A percentile compares a stretch with the other conserved stretches of the same genome.
These are phyloP conservation scores for Embidobia sp. DNA, from an alignment of 2,888 invertebrate species.

Conservation along the genomic window DNA sequence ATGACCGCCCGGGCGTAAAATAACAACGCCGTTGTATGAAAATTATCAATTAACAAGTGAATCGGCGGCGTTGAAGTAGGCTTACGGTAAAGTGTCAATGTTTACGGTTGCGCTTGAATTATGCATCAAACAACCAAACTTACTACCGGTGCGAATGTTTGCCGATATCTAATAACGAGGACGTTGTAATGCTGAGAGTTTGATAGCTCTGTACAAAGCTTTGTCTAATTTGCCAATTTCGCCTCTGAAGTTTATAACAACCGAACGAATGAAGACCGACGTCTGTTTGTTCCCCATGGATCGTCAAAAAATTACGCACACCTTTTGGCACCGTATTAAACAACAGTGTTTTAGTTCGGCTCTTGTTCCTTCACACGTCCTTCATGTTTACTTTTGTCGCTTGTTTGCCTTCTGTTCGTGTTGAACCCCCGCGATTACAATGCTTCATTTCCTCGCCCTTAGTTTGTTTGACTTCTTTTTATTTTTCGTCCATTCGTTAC, in stretches of 20 bases:
- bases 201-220: conserved; percentile 52
- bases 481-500: too few species aligned
- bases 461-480: too few species aligned
- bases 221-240: conserved; percentile 51
- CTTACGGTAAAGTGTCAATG: conserved; percentile 32
- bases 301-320: too few species aligned
- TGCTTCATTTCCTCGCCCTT: too few species aligned
- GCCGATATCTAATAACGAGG: conserved; percentile 48
- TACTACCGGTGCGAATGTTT: conserved; percentile 37
- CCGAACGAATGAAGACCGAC: conserved; percentile 22
- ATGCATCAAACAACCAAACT: conserved; percentile 46
- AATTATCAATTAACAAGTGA: conserved; percentile 14
- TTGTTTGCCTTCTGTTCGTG: too few species aligned
- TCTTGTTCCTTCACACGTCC: too few species aligned
- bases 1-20: background rate
- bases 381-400: too few species aligned
- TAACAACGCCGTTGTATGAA: background rate
- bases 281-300: too few species aligned
- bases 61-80: conserved; percentile 23
- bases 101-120: conserved; percentile 47
- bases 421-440: too few species aligned
- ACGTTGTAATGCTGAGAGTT: conserved; percentile 34
- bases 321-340: too few species aligned
- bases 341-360: too few species aligned
- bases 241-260: conserved; percentile 29